A percentile compares a stretch with the other conserved stretches of the same genome.
These are phyloP conservation scores for Morbakka virulenta DNA, from an alignment of 30 jellyfish, hydroid and myxozoan species.

Conservation along the genomic window DNA sequence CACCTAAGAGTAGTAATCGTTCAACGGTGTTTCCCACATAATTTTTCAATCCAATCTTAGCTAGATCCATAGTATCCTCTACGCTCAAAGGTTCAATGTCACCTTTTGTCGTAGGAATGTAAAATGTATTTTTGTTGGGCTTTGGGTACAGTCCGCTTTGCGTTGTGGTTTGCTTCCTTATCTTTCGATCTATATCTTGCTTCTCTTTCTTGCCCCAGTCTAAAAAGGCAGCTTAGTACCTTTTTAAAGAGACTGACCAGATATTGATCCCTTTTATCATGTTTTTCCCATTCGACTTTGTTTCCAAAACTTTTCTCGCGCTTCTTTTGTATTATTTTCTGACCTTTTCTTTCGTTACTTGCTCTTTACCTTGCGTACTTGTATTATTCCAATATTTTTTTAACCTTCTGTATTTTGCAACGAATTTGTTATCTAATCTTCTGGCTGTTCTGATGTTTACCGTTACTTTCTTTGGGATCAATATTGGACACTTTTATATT, in stretches of 20 bases:
- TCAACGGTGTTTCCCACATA: no score
- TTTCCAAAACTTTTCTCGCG: neutral
- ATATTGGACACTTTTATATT: neutral
- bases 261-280: neutral
- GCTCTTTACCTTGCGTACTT: neutral
- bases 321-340: neutral
- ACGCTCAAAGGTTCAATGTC: no score
- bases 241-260: neutral
- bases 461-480: neutral
- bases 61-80: no score
- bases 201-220: neutral
- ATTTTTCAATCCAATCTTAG: no score
- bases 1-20: no score
- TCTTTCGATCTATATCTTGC: conserved; percentile 15
- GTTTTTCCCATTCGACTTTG: neutral
- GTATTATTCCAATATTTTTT: neutral
- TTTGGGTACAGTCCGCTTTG: no score
- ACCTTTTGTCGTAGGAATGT: no score
- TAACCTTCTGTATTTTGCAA: neutral
- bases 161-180: no score
- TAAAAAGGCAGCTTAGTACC: neutral
- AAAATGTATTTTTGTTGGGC: no score
- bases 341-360: neutral
- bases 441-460: neutral
- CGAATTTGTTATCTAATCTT: neutral